Base-by-base conservation (phyloP, 92 coral and sea anemone species). In the Pocillopora grandis region DNA sequence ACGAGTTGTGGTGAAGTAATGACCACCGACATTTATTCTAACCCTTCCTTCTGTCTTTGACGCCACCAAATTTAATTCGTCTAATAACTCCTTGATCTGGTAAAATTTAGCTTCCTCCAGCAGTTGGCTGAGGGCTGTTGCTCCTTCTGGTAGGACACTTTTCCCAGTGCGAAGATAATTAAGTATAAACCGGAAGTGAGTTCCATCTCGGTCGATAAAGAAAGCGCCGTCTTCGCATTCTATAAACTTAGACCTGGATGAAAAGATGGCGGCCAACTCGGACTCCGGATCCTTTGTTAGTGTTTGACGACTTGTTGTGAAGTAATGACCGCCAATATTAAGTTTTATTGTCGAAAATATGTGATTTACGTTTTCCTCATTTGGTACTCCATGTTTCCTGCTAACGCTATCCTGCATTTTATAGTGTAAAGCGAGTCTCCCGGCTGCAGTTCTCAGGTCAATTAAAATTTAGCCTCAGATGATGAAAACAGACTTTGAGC, bases 181-280 rank as follows among this genome's bases (percentile, higher is more conserved):
- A 56, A 90, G 78, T 75, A 90, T 87, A 80, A 62, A 90, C 60
- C 80, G 70, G 68, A 89, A 89, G 80, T 79, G 81, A 13, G 95
- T 85, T 65, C 95, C 95, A 75, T 91, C 95, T 66, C 95, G 90
- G 90, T 91, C 94, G 75, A 91, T 84, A 71, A 91, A 91, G 82
- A 80, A 91, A 42, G 92, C 74, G 75, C 92, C 92, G 23, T 91
- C 94, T 62, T 91, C 90, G 42, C 56, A 76, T 37, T 90, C 89
- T 88, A 88, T 80, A 20, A 83, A 75, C 65, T 85, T 91, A 85
- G 88, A 91, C 31, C 89, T 87, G 49, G 84, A 79, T 61, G 94
- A 91, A 77, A 91, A 91, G 90, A 91, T 91, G 79, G 92, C 91
- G 13, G 86, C 85, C 66, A 91, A 82, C 94, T 88, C 88, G 18